Evolutionary conservation across 2,888 invertebrate species (phyloP), one percentile per base, ranked within the genome.

Genomic region (Latrodectus elegans): DNA sequence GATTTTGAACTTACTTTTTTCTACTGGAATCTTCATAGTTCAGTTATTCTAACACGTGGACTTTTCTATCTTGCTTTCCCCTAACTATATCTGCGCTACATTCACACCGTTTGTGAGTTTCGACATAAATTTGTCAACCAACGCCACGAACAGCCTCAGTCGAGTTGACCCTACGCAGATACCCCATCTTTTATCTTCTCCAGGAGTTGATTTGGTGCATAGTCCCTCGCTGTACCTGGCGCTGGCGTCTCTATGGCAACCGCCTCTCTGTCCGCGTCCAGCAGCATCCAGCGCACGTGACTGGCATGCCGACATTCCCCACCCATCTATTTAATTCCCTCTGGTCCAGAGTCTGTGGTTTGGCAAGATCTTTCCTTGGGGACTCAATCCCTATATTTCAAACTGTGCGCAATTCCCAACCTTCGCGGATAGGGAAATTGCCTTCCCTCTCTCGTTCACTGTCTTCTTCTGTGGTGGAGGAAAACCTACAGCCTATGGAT

Each of bases 261-360:
- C 83, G 87, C 82, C 82, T 82, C 87, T 79, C 78, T 88, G 87
- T 88, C 87, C 87, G 78, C 82, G 73, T 78, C 82, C 87, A 64
- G 67, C 81, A 80, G 82, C 79, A 68, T 74, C 75, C 86, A 68
- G 15, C 76, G 74, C 87, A 88, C 87, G 87, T 88, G 87, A 88
- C 78, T 68, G 78, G 87, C 82, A 88, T 88, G 78, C 81, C 81
- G 72, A 67, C 87, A 72, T 82, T 81, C 75, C 70, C 83, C 83
- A 64, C 79, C 75, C 85, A 85, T 85, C 85, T 85, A 85, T 80
- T 85, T 85, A 85, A 85, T 85, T 85, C 85, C 79, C 67, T 15
- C 86, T 67, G 76, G 75, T 71, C 76, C 80, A 70, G 51, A 72
- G 84, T 73, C 84, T 87, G 86, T 72, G 86, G 86, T 87, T 80